phyloP scores from a whole-genome alignment of 2,888 invertebrate species.

The Meliscaeva auricollis region DNA sequence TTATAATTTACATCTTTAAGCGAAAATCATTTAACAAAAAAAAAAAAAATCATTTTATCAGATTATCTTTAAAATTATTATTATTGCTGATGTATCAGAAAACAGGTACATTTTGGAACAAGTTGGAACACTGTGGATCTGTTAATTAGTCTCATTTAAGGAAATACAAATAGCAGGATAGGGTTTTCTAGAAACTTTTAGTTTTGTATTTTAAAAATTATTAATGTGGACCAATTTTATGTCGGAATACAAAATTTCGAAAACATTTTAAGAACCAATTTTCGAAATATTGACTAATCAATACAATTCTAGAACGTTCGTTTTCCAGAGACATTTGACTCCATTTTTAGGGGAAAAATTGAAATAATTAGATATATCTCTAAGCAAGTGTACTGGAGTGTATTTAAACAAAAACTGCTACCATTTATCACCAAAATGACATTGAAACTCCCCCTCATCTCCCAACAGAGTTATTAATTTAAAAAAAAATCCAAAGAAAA shows the following conservation, averaged over 20 bases:
- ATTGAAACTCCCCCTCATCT: slow-evolving; percentile 22
- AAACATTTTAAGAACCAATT: too few relatives aligned
- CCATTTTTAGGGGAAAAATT: too few relatives aligned
- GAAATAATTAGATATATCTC: background rate
- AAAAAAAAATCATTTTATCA: slow-evolving; percentile 18
- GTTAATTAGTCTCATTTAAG: background rate
- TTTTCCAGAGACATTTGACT: too few relatives aligned
- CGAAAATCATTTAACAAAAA: slow-evolving; percentile 19
- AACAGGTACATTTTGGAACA: slow-evolving; percentile 8
- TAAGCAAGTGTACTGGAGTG: background rate
- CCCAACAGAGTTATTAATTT: slow-evolving; percentile 45
- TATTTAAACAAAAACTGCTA: slow-evolving; percentile 7
- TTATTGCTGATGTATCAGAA: background rate
- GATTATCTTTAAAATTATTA: slow-evolving; percentile 3
- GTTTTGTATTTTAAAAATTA: too few relatives aligned
- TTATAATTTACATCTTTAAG: slow-evolving; percentile 13
- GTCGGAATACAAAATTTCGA: too few relatives aligned
- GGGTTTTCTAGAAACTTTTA: too few relatives aligned
- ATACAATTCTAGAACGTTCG: too few relatives aligned
- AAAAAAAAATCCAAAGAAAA: slow-evolving; percentile 43
- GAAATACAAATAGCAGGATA: background rate
- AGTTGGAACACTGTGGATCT: background rate
- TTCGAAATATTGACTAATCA: too few relatives aligned
- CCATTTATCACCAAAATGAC: slow-evolving; percentile 51
- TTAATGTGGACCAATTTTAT: too few relatives aligned